phyloP scores from a whole-genome alignment of 2,113 vertebrate species.

The Xenotilapia caudafasciata region DNA sequence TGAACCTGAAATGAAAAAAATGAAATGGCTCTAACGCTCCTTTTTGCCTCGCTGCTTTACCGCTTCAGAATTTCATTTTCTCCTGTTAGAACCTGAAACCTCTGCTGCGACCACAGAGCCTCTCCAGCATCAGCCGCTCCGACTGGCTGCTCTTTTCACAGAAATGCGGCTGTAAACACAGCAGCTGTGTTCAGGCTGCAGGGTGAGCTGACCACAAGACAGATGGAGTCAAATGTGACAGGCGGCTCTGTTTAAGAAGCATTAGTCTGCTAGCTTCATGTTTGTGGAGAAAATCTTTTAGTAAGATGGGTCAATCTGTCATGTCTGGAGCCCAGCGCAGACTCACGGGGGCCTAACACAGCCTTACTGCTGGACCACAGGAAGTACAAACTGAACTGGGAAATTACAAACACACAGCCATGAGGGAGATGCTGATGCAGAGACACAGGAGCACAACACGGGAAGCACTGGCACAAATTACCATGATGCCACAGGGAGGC shows the following conservation, averaged over 20 bases:
- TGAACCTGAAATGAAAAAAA: not conserved
- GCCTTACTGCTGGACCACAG: not conserved
- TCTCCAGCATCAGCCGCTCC: not conserved
- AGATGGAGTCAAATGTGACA: not conserved
- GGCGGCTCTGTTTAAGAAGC: not conserved
- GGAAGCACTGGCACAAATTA: not conserved
- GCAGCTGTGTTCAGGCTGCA: not conserved
- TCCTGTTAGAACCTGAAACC: not conserved
- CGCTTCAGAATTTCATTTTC: not conserved
- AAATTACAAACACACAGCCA: not conserved
- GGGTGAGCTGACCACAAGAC: not conserved
- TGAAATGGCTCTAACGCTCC: not conserved
- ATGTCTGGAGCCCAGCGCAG: not conserved
- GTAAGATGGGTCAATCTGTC: not conserved
- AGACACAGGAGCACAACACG: not conserved
- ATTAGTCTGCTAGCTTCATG: not conserved
- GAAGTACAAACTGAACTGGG: not conserved
- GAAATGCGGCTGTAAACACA: not conserved
- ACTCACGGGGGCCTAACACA: not conserved
- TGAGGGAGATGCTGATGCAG: not conserved
- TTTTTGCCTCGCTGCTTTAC: not conserved
- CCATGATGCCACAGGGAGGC: not conserved
- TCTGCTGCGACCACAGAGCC: not conserved
- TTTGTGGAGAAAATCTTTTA: not conserved
- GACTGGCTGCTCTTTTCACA: not conserved